Percentiles rank a stretch among this genome's conserved stretches.
These are phyloP conservation scores for Neopelma chrysocephalum DNA, from an alignment of 2,797 vertebrate species.

Conservation along the genomic window DNA sequence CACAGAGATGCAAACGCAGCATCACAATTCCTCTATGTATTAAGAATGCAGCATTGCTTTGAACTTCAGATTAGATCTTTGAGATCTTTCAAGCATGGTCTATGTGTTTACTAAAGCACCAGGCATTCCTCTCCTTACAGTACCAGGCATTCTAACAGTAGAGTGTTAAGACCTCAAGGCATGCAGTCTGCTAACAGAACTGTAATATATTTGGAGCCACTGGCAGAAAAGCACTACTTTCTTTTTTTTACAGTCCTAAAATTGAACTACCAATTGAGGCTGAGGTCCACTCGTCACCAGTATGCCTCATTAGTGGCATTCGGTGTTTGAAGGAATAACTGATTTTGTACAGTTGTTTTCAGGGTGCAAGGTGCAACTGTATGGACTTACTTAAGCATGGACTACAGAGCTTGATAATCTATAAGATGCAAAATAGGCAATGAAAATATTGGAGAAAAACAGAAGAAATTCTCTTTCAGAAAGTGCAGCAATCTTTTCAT, in stretches of 20 bases:
- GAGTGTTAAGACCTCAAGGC: background rate
- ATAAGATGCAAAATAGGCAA: background rate
- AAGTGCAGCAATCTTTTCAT: background rate
- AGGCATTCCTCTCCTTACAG: background rate
- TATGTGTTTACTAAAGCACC: background rate
- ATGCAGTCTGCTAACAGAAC: background rate
- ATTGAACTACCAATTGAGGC: background rate
- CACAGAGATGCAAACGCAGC: background rate
- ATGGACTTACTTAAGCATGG: background rate
- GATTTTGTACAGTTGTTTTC: background rate
- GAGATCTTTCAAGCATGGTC: background rate
- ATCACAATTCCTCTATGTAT: background rate
- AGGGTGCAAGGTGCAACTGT: background rate
- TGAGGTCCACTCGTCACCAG: background rate
- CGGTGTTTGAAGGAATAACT: background rate
- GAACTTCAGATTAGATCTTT: background rate
- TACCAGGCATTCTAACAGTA: background rate
- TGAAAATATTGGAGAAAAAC: background rate
- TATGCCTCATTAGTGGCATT: background rate
- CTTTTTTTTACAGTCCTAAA: background rate
- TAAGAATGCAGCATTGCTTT: background rate
- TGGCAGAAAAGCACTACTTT: background rate
- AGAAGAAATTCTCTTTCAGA: background rate
- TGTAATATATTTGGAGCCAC: background rate
- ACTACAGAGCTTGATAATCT: accelerated